Conservation (phyloP, 2,113 vertebrate species). For the Helogale parvula region DNA sequence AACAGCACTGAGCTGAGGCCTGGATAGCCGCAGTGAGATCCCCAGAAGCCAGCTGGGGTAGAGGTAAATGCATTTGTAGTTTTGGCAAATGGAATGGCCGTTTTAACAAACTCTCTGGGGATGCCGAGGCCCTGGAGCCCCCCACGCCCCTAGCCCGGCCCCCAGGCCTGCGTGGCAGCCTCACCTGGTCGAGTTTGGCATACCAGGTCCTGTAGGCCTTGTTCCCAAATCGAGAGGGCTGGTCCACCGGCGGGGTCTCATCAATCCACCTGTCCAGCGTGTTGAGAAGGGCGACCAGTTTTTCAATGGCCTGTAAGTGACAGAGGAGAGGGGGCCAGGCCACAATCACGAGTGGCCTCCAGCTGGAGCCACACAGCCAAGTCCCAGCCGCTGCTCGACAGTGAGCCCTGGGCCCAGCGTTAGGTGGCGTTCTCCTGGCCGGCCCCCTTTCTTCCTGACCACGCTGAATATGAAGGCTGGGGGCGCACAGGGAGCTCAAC, state of each 20-base stretch:
- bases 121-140: too few relatives aligned
- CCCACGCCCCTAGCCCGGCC: neutral
- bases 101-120: neutral
- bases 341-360: neutral
- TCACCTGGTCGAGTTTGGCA: constrained; percentile 93
- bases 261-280: constrained; percentile 97
- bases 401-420: neutral
- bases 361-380: neutral
- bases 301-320: constrained; percentile 90
- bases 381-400: neutral
- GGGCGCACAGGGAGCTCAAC: neutral
- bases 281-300: constrained; percentile 91
- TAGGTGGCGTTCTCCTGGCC: neutral
- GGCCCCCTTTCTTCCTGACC: neutral
- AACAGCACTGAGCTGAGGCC: neutral
- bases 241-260: constrained; percentile 95
- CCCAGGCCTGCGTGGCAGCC: neutral
- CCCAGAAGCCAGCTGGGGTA: neutral
- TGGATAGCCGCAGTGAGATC: neutral
- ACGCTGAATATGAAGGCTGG: neutral
- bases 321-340: neutral
- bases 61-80: neutral
- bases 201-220: constrained; percentile 98
- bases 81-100: neutral
- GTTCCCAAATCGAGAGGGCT: constrained; percentile 98